Base-by-base conservation (phyloP, 2,888 invertebrate species). In the Galerucella pusilla region DNA sequence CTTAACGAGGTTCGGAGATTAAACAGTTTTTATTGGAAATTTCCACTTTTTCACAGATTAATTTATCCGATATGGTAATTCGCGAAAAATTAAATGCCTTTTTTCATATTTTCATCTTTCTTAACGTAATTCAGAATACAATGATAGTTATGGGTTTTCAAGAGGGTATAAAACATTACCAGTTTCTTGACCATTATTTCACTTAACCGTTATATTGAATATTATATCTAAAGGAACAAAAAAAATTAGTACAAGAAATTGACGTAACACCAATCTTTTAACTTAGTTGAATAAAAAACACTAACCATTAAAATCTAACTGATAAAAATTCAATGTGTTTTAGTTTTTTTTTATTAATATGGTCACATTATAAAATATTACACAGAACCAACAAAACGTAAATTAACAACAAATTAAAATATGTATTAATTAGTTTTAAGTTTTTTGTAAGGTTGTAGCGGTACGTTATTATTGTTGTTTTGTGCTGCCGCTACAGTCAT, bases 371-470 rank as follows among this genome's bases (percentile, higher is more conserved):
- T 70, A 70, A 70, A 70, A 70, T 70, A 63, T 63, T 68, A 68
- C 45, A 73, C 45, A n/a, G 46, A 67, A 65, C 35, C 46, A 74
- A 74, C 71, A 72, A 72, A 54, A 70, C 66, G 65, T 14, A 64
- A 70, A 60, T 73, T 66, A 75, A 73, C 54, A 69, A 60, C 42
- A 45, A 71, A 76, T 12, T 28, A 64, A 46, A 63, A 66, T 46
- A 46, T 46, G 57, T 66, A 76, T 90, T 93, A 94, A 86, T 93
- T 95, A 84, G 96, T 96, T 90, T 96, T 96, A 93, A 96, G 93
- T 90, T 96, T 96, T 89, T 96, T 96, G 89, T 94, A 96, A 75
- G 96, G 96, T 87, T 95, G 95, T 86, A 94, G 90, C 28, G 92
- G 91, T 76, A 91, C 90, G 80, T 88, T 88, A 80, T 89, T 89